Evolutionary conservation across 2,888 invertebrate species (phyloP).

Genomic region (Caenorhabditis sulstoni): DNA sequence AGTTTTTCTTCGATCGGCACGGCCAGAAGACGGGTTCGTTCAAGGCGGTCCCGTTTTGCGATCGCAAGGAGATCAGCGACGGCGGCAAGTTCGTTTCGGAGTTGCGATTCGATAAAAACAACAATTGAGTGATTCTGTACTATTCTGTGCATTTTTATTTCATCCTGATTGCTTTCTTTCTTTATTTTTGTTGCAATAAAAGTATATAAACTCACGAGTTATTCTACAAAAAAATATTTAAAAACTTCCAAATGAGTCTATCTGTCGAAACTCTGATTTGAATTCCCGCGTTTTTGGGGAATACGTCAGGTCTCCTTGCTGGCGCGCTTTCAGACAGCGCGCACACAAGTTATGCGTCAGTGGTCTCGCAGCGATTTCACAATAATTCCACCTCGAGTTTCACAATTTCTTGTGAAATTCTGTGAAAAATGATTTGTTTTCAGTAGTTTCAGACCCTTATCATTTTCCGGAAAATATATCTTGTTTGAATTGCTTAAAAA

Average conservation of each 20-base stretch:
- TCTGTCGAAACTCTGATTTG: background rate
- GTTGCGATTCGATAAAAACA: background rate
- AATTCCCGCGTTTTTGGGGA: conserved; percentile 2
- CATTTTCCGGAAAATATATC: too few relatives aligned
- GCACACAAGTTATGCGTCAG: conserved; percentile 13
- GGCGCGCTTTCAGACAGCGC: conserved; percentile 9
- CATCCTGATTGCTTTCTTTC: background rate
- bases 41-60: conserved; percentile 57
- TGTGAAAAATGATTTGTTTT: background rate
- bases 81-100: conserved; percentile 7
- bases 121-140: background rate
- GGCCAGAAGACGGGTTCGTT: conserved; percentile 43
- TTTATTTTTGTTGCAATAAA: background rate
- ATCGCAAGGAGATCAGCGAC: conserved; percentile 39
- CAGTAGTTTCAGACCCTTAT: background rate
- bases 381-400: conserved; percentile 4
- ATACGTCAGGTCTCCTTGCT: background rate
- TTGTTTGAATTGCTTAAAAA: too few relatives aligned
- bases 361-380: conserved; percentile 39
- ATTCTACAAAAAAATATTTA: too few relatives aligned
- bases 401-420: background rate
- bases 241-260: too few relatives aligned
- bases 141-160: too few relatives aligned
- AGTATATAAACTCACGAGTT: too few relatives aligned
- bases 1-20: conserved; percentile 41